Evolutionary conservation across 2,888 invertebrate species (phyloP), one percentile per base, ranked within the genome.

Genomic region (Lamellibrachia columna): DNA sequence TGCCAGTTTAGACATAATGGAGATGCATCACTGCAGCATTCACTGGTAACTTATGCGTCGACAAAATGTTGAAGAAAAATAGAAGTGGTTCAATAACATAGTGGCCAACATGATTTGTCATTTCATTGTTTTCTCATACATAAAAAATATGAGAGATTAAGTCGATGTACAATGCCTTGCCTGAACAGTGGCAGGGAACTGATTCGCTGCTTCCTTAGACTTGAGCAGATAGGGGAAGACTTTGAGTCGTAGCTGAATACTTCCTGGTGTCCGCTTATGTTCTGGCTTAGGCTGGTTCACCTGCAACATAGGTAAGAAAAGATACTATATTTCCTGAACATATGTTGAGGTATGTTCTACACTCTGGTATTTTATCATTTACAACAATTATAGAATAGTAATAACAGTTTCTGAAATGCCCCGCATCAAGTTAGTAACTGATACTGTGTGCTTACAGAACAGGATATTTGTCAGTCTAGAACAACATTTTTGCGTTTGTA

Each of bases 181-280:
- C 97, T 98, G 98, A 93, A 99, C 98, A 94, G 98, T 98, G 92
- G 98, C 98, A 8, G 98, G 98, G 93, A 97, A 96, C 90, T 96
- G 95, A 92, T 96, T 95, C 28, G 96, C 96, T 8, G 97, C 96
- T 93, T 96, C 96, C 93, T 96, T 94, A 1, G 97, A 97, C 93
- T 96, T 98, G 94, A 98, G 97, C 92, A 99, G 97, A 97, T 98
- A 98, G 93, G 98, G 98, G 94, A 99, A 97, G 75, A 99, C 96
- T 96, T 99, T 99, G 93, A 98, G 97, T 60, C 98, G 97, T 92
- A 99, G 98, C 94, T 98, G 97, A 0, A 98, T 98, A 95, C 98
- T 98, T 1, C 98, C 98, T 3, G 98, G 98, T 1, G 97, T 97
- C 55, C 98, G 98, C 95, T 98, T 98, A 94, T 98, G 97, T 94